Percentiles rank a stretch among this genome's conserved stretches.
phyloP scores from a whole-genome alignment of 2,797 vertebrate species.

The Galaxias olidus region DNA sequence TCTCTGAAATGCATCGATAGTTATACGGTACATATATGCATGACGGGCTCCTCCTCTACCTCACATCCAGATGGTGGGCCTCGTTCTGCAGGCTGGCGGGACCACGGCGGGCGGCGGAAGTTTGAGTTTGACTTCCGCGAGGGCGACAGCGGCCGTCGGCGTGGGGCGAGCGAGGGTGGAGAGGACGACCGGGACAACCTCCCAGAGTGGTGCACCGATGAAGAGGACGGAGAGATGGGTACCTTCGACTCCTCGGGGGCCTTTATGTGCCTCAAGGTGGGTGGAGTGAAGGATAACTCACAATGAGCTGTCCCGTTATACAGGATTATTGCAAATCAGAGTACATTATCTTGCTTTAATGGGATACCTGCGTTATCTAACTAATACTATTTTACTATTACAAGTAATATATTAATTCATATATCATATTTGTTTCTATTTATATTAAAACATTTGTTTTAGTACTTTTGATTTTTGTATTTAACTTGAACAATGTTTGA shows the following conservation, averaged over 20 bases:
- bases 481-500: no score
- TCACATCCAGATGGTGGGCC: slow-evolving; percentile 76
- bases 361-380: no score
- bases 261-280: slow-evolving; percentile 84
- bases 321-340: no score
- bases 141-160: slow-evolving; percentile 65
- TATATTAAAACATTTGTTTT: no score
- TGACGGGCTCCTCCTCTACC: neutral
- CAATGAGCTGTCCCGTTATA: no score
- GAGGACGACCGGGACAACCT: slow-evolving; percentile 87
- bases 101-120: slow-evolving; percentile 79
- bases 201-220: slow-evolving; percentile 92
- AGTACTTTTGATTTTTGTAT: no score
- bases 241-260: slow-evolving; percentile 93
- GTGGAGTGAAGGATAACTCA: neutral
- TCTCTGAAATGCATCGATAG: neutral
- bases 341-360: no score
- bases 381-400: no score
- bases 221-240: slow-evolving; percentile 91
- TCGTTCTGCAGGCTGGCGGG: slow-evolving; percentile 91
- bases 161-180: slow-evolving; percentile 79
- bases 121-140: slow-evolving; percentile 91
- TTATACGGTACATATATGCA: neutral
- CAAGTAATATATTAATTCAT: no score
- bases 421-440: no score